phyloP scores from a whole-genome alignment of 2,888 invertebrate genomes.

The Hirtodrosophila confusa region DNA sequence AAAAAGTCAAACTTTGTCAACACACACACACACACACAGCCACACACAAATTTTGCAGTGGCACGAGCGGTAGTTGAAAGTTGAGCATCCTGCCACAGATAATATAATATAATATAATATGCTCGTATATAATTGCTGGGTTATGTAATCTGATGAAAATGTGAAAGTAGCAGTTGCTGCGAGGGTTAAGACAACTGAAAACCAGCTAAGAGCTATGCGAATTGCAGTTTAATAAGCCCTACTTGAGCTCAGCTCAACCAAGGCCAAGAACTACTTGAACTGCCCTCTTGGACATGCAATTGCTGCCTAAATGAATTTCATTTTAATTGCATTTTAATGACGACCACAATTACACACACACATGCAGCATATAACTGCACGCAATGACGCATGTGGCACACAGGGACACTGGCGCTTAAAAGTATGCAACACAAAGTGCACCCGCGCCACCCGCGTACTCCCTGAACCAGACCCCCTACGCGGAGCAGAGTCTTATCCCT shows the following conservation, averaged over 20 bases:
- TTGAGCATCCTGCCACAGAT: constrained; percentile 1
- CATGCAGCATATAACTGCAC: constrained; percentile 23
- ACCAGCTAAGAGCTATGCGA: too few species aligned
- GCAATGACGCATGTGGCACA: constrained; percentile 40
- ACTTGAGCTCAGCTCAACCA: neutral
- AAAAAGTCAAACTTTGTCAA: constrained; percentile 35
- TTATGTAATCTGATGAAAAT: constrained; percentile 38
- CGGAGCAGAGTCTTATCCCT: too few species aligned
- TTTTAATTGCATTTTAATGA: constrained; percentile 48
- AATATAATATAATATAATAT: constrained; percentile 7
- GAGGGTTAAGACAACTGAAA: too few species aligned
- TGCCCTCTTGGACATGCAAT: constrained; percentile 8
- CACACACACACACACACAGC: neutral
- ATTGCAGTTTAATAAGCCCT: neutral
- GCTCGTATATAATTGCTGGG: constrained; percentile 40
- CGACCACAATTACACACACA: constrained; percentile 11
- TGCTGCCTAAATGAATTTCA: constrained; percentile 25
- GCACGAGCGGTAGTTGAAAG: constrained; percentile 16
- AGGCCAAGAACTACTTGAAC: constrained; percentile 8
- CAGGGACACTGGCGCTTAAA: constrained; percentile 30
- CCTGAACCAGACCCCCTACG: too few species aligned
- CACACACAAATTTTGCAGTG: neutral
- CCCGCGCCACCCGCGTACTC: neutral
- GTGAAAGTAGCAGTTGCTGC: too few species aligned
- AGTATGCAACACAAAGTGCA: constrained; percentile 43